These are phyloP conservation scores for Calameuta idolon DNA, from an alignment of 2,888 invertebrate genomes.

Conservation along the genomic window DNA sequence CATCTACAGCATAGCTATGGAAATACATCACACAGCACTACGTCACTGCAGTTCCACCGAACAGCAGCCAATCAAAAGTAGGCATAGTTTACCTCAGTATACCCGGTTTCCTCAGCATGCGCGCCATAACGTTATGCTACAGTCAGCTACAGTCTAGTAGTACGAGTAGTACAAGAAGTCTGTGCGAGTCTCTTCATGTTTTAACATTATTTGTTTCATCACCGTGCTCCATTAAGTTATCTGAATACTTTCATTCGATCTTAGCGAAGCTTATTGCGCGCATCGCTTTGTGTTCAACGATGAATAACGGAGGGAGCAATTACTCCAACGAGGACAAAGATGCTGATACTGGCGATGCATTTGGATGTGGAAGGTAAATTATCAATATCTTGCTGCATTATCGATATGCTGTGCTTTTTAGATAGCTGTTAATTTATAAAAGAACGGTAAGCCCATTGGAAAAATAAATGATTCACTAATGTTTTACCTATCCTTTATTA, in stretches of 20 bases:
- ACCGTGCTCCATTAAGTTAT: neutral
- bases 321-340: conserved; percentile 19
- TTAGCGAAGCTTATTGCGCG: neutral
- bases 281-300: neutral
- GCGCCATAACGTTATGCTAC: no score
- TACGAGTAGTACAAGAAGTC: no score
- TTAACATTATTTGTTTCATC: neutral
- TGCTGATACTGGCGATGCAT: conserved; percentile 57
- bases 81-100: no score
- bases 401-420: neutral
- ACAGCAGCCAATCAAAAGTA: no score
- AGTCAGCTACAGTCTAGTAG: no score
- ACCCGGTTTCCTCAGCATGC: no score
- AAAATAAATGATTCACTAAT: no score
- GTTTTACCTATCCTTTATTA: neutral
- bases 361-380: conserved; percentile 57
- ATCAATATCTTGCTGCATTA: neutral
- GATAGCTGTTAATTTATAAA: no score
- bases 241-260: neutral
- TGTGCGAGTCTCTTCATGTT: neutral
- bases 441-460: no score
- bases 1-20: no score
- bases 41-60: no score
- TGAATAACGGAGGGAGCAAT: conserved; percentile 13
- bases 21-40: no score